Base-by-base conservation (phyloP, 2,888 invertebrate species). In the Priocnemis perturbator region DNA sequence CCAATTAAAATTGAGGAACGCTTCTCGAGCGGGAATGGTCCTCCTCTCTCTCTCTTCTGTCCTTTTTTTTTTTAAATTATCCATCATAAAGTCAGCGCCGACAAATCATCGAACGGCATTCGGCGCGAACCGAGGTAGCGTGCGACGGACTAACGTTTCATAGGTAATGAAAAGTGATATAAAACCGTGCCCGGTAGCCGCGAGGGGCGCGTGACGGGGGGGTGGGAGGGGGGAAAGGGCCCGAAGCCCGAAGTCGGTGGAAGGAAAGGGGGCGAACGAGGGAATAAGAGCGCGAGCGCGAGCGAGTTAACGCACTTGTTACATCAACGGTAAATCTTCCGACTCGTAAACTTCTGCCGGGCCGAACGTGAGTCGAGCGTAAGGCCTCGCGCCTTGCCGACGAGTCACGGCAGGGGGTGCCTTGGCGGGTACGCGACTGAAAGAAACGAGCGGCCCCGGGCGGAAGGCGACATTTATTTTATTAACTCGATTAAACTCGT, bases 271-370 rank as follows among this genome's bases (percentile, higher is more conserved):
- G 15, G 62, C 47, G 60, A 71, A 67, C 61, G 61, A 23, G 37
- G 37, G 63, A 15, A 60, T 26, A 26, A 26, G 37, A 37, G 11
- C 11, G 11, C 4, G 37, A 37, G 37, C 37, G 37, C 44, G 55
- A 11, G 30, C 20, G 61, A 50, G 57, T 77, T 79, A 81, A 82
- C 79, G 77, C 75, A 75, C 80, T 82, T 81, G 81, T 83, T 79
- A 82, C 77, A 81, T 73, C 75, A 82, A 79, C 82, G 79, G 81
- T 84, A 85, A 85, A 83, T 85, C 83, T 83, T 71, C 62, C 65
- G 69, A 82, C 77, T 84, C 83, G 79, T 85, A 82, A 85, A 85
- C 76, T 76, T 71, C 70, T 75, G 62, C 37, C 37, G 14, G 47
- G 26, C 23, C 59, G 23, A 52, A 47, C 59, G 71, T 53, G 52